Evolutionary conservation across 2,888 invertebrate genomes (phyloP).

Genomic region (Cecidostiba fungosa): DNA sequence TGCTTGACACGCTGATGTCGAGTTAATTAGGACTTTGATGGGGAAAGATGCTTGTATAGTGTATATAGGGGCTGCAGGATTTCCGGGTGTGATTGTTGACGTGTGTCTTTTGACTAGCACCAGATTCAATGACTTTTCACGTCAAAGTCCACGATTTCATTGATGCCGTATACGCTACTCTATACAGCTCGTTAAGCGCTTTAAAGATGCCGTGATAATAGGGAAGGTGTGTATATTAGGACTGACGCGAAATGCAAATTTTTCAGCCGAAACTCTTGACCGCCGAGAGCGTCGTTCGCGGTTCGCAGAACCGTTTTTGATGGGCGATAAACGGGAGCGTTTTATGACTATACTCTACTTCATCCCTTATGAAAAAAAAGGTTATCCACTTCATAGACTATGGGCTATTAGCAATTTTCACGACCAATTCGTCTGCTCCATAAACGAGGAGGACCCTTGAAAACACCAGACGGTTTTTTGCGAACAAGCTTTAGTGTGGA

Average conservation of each 20-base stretch:
- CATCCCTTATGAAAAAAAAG: conserved; percentile 28
- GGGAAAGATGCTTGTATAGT: not conserved
- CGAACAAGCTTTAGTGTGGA: not conserved
- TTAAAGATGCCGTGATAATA: not conserved
- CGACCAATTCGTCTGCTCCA: conserved; percentile 14
- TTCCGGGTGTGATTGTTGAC: not conserved
- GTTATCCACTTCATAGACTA: conserved; percentile 18
- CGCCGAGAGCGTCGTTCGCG: not conserved
- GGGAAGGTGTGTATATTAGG: not conserved
- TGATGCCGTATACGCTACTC: no score
- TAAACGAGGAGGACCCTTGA: conserved; percentile 7
- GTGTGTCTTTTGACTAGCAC: not conserved
- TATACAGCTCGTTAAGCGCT: not conserved
- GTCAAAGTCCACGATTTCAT: no score
- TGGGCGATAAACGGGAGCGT: conserved; percentile 35
- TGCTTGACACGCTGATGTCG: not conserved
- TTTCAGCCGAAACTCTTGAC: conserved; percentile 1
- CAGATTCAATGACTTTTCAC: no score
- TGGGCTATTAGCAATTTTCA: conserved; percentile 21
- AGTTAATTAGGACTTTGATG: conserved; percentile 38
- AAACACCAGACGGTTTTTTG: conserved; percentile 33
- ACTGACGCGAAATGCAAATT: not conserved
- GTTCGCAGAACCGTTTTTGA: conserved; percentile 47
- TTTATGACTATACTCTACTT: not conserved
- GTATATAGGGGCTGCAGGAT: not conserved